phyloP scores from a whole-genome alignment of 2,888 invertebrate species.

The Mactromeris polynyma region DNA sequence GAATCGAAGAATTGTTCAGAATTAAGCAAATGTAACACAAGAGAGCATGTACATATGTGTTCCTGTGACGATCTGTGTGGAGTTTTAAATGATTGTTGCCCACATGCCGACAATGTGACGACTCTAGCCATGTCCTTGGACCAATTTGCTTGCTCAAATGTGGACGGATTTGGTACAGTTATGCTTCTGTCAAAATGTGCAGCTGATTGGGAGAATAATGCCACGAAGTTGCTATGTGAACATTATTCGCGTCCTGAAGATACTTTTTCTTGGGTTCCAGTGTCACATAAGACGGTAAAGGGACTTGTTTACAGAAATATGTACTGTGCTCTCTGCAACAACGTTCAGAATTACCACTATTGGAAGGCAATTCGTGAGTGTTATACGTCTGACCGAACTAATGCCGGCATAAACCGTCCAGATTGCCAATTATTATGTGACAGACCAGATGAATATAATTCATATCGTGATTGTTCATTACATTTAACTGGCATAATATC shows the following conservation, averaged over 20 bases:
- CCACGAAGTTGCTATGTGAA: slow-evolving; percentile 38
- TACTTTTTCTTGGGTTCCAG: background rate
- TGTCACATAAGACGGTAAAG: background rate
- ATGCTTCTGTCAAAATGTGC: slow-evolving; percentile 42
- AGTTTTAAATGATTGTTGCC: background rate
- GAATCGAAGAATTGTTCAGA: background rate
- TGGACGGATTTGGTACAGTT: background rate
- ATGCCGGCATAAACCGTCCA: background rate
- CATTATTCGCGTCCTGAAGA: background rate
- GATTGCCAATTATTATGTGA: background rate
- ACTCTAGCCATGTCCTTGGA: background rate
- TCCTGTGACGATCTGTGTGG: background rate
- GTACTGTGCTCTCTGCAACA: slow-evolving; percentile 72
- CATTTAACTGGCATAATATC: background rate
- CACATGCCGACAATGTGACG: background rate
- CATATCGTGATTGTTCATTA: slow-evolving; percentile 42
- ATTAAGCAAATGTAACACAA: background rate
- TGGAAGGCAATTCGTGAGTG: background rate
- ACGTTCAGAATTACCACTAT: slow-evolving; percentile 46
- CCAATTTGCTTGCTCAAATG: background rate
- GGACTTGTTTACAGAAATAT: slow-evolving; percentile 68
- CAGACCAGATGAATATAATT: background rate
- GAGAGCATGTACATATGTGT: background rate
- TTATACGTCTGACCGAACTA: background rate
- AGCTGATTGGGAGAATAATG: background rate